These are phyloP conservation scores for Drosophila lacteicornis DNA, from an alignment of 1,140 invertebrate species.

Conservation along the genomic window DNA sequence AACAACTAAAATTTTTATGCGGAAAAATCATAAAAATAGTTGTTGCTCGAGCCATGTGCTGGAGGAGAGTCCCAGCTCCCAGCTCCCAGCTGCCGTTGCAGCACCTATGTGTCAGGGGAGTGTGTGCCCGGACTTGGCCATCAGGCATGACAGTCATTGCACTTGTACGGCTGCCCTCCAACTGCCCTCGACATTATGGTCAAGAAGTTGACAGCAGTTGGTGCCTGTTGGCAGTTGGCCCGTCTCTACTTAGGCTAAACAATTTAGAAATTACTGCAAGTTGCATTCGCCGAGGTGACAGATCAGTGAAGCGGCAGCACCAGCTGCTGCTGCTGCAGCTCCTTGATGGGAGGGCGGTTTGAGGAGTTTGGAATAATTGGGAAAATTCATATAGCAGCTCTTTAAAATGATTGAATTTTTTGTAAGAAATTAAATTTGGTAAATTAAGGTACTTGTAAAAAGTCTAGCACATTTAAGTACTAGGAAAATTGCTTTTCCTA, in stretches of 20 bases:
- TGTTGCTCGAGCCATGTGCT: conserved; percentile 54
- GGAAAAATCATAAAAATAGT: conserved; percentile 75
- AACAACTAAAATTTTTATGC: conserved; percentile 50
- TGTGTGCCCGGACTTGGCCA: conserved; percentile 19
- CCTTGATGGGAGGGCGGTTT: conserved; percentile 24
- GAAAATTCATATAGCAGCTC: neutral
- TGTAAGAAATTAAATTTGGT: neutral
- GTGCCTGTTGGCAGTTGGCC: conserved; percentile 1
- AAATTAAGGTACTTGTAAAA: too few relatives aligned
- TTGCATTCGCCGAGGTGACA: conserved; percentile 22
- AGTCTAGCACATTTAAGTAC: too few relatives aligned
- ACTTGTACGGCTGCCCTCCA: conserved; percentile 67
- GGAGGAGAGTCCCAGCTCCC: neutral
- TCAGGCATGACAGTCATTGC: conserved; percentile 62
- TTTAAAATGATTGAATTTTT: too few relatives aligned
- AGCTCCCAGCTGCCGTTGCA: neutral
- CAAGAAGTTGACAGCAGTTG: conserved; percentile 27
- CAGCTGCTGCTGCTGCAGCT: conserved; percentile 22
- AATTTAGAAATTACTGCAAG: conserved; percentile 56
- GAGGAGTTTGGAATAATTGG: neutral
- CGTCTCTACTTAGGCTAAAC: conserved; percentile 35
- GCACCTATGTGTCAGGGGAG: conserved; percentile 7
- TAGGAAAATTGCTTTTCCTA: too few relatives aligned
- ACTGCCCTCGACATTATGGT: conserved; percentile 24
- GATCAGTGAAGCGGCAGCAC: conserved; percentile 34